These are phyloP conservation scores for Cryptomyrus ogoouensis DNA, from an alignment of 2,113 vertebrate genomes.

Conservation along the genomic window DNA sequence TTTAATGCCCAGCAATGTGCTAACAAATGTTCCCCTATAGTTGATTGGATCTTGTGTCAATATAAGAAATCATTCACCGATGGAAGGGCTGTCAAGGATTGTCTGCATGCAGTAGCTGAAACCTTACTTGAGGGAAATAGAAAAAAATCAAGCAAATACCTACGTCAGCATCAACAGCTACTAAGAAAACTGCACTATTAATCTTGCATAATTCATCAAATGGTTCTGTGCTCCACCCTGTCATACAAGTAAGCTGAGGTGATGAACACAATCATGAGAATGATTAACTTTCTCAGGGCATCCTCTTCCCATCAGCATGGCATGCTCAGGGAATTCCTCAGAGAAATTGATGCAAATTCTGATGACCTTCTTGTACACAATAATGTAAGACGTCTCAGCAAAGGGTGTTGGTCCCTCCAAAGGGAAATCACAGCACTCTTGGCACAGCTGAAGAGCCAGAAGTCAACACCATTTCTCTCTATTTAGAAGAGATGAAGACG, in stretches of 20 bases:
- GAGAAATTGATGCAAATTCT: background rate
- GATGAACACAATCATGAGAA: background rate
- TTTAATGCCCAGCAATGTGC: no score
- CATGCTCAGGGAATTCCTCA: background rate
- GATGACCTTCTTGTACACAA: background rate
- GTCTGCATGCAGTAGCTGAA: conserved; percentile 18
- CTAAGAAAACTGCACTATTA: no score
- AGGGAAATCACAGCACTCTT: no score
- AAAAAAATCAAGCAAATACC: no score
- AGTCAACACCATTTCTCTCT: background rate
- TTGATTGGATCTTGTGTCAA: background rate
- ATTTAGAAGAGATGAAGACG: background rate
- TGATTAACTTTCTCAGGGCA: background rate
- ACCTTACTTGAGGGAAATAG: background rate
- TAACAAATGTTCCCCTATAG: conserved; percentile 11
- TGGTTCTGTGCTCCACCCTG: background rate
- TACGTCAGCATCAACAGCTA: no score
- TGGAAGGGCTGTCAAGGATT: conserved; percentile 10
- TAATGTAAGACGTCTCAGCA: background rate
- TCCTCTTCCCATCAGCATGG: background rate
- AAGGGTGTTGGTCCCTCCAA: no score
- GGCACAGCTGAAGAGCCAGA: background rate
- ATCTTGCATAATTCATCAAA: background rate
- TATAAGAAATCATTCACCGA: conserved; percentile 17
- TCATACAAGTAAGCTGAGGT: background rate